Evolutionary conservation across 2,888 invertebrate species (phyloP), one percentile per base, ranked within the genome.

Genomic region (Perdita meconis): DNA sequence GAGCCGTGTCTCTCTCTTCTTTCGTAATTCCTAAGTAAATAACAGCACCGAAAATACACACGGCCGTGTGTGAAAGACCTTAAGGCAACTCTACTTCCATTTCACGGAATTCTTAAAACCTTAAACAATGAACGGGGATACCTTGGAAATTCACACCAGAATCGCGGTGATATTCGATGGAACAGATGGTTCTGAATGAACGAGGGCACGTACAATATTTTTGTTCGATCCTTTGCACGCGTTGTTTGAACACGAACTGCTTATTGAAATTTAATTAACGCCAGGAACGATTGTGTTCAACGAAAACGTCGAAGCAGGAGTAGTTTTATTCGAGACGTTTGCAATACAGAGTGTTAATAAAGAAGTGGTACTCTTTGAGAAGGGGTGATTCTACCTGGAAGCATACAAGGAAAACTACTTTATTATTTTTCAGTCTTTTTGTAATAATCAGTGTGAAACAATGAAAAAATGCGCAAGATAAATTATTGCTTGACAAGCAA

Each of bases 41-140:
- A 81, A 74, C 57, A 72, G 69, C 61, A 60, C 78, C 81, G 42
- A 81, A 78, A 81, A 81, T 70, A 81, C 73, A 81, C 81, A 78
- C 64, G 6, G 65, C 59, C 26, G 69, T 65, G 77, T 76, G 80
- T 66, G 81, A 77, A 76, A 72, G 71, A 61, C 67, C 72, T 68
- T 40, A 69, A 72, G 57, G 81, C 66, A 72, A 80, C 80, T 71
- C 56, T 24, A 34, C 67, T 72, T 68, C 71, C 67, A 65, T 63
- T 80, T 80, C 81, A 80, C 19, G 77, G 76, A 81, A 74, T 78
- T 75, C 51, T 44, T 60, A 19, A 71, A 64, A 47, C 44, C 63
- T 79, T 75, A 60, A 69, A 69, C 73, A 80, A 73, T 73, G 72
- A 47, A 36, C 64, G 22, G 40, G n/a, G 64, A 56, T 40, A 56